These are phyloP conservation scores for Adrianichthys oophorus DNA, from an alignment of 2,797 vertebrate genomes.

Conservation along the genomic window DNA sequence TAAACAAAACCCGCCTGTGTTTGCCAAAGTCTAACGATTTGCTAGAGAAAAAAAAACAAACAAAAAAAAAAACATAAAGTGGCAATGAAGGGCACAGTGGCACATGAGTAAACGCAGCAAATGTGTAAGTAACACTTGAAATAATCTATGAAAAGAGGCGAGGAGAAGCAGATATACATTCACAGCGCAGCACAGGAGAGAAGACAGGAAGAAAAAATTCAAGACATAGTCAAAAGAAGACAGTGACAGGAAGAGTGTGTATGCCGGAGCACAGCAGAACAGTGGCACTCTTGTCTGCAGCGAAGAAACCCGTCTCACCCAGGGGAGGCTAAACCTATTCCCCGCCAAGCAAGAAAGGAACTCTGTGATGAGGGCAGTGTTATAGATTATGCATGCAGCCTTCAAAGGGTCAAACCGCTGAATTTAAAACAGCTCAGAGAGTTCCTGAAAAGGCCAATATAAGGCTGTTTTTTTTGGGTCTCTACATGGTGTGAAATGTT, in stretches of 20 bases:
- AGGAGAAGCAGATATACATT: slow-evolving; percentile 19
- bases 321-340: slow-evolving; percentile 51
- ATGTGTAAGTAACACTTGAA: not conserved
- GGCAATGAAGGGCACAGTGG: too few relatives aligned
- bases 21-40: too few relatives aligned
- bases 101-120: too few relatives aligned
- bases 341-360: slow-evolving; percentile 44
- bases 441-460: slow-evolving; percentile 44
- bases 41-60: too few relatives aligned
- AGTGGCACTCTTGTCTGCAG: slow-evolving; percentile 45
- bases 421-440: slow-evolving; percentile 57
- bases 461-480: slow-evolving; percentile 11
- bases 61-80: too few relatives aligned
- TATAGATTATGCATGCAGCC: slow-evolving; percentile 68
- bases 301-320: slow-evolving; percentile 39
- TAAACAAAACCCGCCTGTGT: too few relatives aligned
- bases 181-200: slow-evolving; percentile 10
- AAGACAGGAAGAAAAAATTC: slow-evolving; percentile 9
- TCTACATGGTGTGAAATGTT: slow-evolving; percentile 28
- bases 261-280: slow-evolving; percentile 40
- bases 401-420: slow-evolving; percentile 52
- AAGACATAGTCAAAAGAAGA: slow-evolving; percentile 45
- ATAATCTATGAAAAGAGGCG: not conserved
- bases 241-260: slow-evolving; percentile 59
- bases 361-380: slow-evolving; percentile 49